A percentile compares a stretch with the other conserved stretches of the same genome.
Evolutionary conservation across 2,888 invertebrate genomes (phyloP).

Genomic region (Habroteleia sp.): DNA sequence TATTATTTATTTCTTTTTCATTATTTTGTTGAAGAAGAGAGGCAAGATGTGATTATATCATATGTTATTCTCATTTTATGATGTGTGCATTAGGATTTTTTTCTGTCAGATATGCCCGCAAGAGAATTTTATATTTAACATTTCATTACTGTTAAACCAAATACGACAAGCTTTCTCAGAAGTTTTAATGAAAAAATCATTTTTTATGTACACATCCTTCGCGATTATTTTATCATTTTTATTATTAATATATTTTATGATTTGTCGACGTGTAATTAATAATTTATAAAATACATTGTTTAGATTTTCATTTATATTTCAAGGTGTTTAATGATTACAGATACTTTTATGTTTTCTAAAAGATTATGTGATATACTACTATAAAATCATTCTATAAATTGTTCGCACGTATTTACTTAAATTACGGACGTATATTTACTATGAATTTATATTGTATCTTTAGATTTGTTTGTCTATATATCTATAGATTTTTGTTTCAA

Average conservation of each 20-base stretch:
- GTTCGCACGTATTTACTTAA: no score
- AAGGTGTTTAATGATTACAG: slow-evolving; percentile 15
- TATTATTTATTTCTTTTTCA: no score
- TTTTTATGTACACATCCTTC: slow-evolving; percentile 4
- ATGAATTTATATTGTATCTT: no score
- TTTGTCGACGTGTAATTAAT: slow-evolving; percentile 1
- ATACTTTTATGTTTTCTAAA: not conserved
- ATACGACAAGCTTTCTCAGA: slow-evolving; percentile 1
- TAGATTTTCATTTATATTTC: no score
- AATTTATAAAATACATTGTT: no score
- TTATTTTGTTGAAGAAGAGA: no score
- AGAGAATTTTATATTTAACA: slow-evolving; percentile 17
- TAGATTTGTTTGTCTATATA: no score
- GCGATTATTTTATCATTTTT: slow-evolving; percentile 12
- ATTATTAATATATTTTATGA: slow-evolving; percentile 16
- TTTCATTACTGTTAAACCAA: no score
- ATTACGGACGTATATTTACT: no score
- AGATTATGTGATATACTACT: no score
- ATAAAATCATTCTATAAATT: no score
- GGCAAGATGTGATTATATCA: not conserved
- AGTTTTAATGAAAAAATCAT: slow-evolving; percentile 1
- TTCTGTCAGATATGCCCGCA: not conserved
- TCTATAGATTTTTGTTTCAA: no score
- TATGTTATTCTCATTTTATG: not conserved
- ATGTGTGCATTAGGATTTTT: slow-evolving; percentile 19